phyloP scores from a whole-genome alignment of 2,888 invertebrate genomes.

The Thysanoteuthis rhombus region DNA sequence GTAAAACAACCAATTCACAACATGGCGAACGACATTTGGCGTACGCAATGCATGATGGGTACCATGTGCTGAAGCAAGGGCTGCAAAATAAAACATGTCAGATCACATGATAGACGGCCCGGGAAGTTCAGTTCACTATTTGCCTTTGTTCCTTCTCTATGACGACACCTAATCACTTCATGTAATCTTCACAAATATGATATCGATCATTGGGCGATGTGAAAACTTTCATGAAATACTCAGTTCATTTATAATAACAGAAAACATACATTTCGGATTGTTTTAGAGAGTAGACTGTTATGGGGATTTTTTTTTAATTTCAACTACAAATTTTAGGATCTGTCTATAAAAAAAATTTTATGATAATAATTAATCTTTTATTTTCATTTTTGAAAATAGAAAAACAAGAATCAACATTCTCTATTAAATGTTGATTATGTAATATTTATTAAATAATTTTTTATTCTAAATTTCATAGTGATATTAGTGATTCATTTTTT shows the following conservation, averaged over 20 bases:
- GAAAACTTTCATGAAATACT: not conserved
- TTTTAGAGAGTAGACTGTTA: not conserved
- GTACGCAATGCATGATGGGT: slow-evolving; percentile 53
- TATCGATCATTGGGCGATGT: not conserved
- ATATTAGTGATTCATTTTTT: too few relatives aligned
- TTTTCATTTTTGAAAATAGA: too few relatives aligned
- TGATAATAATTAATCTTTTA: too few relatives aligned
- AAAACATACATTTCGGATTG: not conserved
- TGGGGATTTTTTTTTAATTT: not conserved
- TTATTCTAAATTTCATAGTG: too few relatives aligned
- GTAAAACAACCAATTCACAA: slow-evolving; percentile 42
- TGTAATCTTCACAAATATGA: slow-evolving; percentile 34
- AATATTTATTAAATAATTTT: too few relatives aligned
- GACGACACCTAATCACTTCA: not conserved
- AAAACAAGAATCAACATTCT: too few relatives aligned
- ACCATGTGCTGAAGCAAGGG: slow-evolving; percentile 44
- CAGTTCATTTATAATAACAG: not conserved
- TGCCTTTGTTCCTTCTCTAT: not conserved
- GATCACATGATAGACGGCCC: slow-evolving; percentile 30
- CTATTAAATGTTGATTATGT: too few relatives aligned
- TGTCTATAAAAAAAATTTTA: too few relatives aligned
- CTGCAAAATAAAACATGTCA: slow-evolving; percentile 38
- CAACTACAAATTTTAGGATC: too few relatives aligned
- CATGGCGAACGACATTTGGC: slow-evolving; percentile 56
- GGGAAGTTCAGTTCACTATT: not conserved